A percentile compares a stretch with the other conserved stretches of the same genome.
Evolutionary conservation across 2,888 invertebrate genomes (phyloP).

Genomic region (Oxytorus armatus): DNA sequence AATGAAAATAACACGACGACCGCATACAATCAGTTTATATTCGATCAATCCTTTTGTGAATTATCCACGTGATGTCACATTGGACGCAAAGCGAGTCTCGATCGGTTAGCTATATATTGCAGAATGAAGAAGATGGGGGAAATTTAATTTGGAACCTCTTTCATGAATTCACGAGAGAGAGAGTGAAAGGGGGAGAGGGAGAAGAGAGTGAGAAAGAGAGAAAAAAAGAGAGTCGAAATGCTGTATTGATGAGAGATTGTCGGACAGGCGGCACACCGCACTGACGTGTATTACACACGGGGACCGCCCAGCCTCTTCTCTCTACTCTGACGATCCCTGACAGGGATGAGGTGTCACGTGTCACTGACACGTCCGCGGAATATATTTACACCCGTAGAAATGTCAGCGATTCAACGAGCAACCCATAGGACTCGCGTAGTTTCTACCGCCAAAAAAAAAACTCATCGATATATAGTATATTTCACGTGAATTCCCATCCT

Average conservation of each 20-base stretch:
- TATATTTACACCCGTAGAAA: conserved; percentile 71
- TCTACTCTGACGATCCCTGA: conserved; percentile 38
- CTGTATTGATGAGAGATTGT: conserved; percentile 65
- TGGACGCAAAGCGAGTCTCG: conserved; percentile 25
- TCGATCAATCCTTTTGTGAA: conserved; percentile 1
- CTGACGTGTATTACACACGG: conserved; percentile 71
- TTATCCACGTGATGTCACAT: conserved; percentile 35
- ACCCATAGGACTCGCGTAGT: background rate
- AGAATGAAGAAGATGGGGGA: conserved; percentile 20
- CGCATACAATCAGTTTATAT: conserved; percentile 11
- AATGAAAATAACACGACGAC: background rate
- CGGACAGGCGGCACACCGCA: conserved; percentile 68
- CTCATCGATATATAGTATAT: conserved; percentile 29
- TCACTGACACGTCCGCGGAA: conserved; percentile 72
- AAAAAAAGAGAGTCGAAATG: conserved; percentile 48
- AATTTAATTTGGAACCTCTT: conserved; percentile 48
- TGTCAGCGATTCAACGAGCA: background rate
- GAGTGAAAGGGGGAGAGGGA: background rate
- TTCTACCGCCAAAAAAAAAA: background rate
- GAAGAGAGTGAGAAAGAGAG: conserved; percentile 31
- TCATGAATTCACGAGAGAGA: conserved; percentile 52
- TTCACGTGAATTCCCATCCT: background rate
- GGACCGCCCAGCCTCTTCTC: conserved; percentile 26
- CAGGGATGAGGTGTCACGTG: conserved; percentile 74
- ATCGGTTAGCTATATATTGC: conserved; percentile 13